Percentiles rank a stretch among this genome's conserved stretches.
phyloP scores from a whole-genome alignment of 2,888 invertebrate genomes.

The Sinohyriopsis cumingii region DNA sequence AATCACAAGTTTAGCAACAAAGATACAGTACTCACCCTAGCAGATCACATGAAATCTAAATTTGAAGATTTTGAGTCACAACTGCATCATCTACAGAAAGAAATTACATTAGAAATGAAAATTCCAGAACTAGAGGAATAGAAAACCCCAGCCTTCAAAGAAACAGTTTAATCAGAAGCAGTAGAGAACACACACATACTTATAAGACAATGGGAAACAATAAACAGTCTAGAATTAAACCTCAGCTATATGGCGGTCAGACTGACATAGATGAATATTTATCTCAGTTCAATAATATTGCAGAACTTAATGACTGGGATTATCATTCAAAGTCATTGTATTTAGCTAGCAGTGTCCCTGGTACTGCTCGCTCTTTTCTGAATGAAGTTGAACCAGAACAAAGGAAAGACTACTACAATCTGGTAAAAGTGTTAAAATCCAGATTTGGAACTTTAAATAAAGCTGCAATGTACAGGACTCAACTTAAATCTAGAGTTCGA shows the following conservation, averaged over 20 bases:
- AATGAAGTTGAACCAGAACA: conserved; percentile 18
- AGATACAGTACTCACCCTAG: too few relatives aligned
- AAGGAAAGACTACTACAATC: conserved; percentile 18
- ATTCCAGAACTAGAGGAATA: too few relatives aligned
- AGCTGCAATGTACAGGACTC: conserved; percentile 24
- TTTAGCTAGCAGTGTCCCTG: conserved; percentile 27
- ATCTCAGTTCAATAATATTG: conserved; percentile 26
- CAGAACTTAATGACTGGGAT: conserved; percentile 71
- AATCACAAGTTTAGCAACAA: too few relatives aligned
- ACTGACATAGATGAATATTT: conserved; percentile 32
- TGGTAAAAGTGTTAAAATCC: conserved; percentile 18
- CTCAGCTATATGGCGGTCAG: conserved; percentile 24
- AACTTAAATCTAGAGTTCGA: conserved; percentile 14
- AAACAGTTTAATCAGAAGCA: too few relatives aligned
- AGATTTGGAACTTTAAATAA: conserved; percentile 26
- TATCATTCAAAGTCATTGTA: conserved; percentile 20
- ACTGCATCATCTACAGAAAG: too few relatives aligned
- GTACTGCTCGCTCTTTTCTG: conserved; percentile 16
- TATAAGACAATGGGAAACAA: too few relatives aligned
- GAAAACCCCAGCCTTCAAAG: too few relatives aligned
- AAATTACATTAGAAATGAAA: too few relatives aligned
- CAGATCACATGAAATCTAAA: too few relatives aligned
- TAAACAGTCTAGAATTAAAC: conserved; percentile 1
- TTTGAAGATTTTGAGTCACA: too few relatives aligned
- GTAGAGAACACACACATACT: too few relatives aligned